A percentile compares a stretch with the other conserved stretches of the same genome.
phyloP scores from a whole-genome alignment of 2,113 vertebrate species.

The Xenotilapia flavipinnis region DNA sequence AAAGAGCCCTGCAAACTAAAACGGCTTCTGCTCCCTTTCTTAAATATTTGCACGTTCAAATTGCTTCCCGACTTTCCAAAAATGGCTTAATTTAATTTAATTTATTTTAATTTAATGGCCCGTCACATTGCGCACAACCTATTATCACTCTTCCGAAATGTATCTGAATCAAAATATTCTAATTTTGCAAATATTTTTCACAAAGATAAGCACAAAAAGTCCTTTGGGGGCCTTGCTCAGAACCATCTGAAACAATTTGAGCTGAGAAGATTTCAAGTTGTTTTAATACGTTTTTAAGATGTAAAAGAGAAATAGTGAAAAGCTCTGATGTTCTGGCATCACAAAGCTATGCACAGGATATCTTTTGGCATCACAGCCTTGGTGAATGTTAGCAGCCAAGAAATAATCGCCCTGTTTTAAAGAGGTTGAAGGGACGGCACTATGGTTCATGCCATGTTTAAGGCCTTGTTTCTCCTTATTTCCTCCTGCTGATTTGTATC shows the following conservation, averaged over 20 bases:
- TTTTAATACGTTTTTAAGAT: neutral
- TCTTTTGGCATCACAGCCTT: neutral
- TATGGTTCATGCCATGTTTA: neutral
- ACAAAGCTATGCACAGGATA: neutral
- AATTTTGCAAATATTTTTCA: neutral
- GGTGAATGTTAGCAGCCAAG: neutral
- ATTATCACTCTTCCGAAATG: neutral
- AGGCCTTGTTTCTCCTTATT: neutral
- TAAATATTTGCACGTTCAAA: neutral
- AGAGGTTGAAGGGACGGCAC: neutral
- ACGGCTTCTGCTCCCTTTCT: fast-evolving
- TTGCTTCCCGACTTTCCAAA: neutral
- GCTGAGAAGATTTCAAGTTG: neutral
- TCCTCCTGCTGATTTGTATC: neutral
- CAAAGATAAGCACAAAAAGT: neutral
- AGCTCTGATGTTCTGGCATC: neutral
- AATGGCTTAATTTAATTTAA: too few relatives aligned
- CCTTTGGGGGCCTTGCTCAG: neutral
- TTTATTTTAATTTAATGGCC: too few relatives aligned
- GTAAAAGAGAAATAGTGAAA: neutral
- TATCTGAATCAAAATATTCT: neutral
- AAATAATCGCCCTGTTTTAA: neutral
- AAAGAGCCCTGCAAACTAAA: neutral
- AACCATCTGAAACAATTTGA: neutral
- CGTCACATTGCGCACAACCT: fast-evolving